Evolutionary conservation across 2,797 vertebrate species (phyloP), one percentile per base, ranked within the genome.

Genomic region (Manis pentadactyla): DNA sequence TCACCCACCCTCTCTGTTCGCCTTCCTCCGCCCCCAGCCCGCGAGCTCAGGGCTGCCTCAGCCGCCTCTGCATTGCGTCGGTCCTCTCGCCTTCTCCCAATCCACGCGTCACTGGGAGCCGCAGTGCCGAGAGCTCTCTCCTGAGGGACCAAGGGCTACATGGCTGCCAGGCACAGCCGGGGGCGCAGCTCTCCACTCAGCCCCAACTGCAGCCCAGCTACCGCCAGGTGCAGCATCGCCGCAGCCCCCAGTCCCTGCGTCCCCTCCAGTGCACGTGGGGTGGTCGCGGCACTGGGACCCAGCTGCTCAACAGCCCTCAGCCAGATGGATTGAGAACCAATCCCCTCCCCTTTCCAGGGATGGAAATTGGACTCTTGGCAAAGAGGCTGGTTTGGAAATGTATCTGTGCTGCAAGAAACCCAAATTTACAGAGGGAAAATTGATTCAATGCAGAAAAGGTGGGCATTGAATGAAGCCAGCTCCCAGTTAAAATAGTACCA

Each of bases 341-440:
- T 7, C 96, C 69, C 93, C 93, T 3, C 64, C 88, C 90, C 53
- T 53, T 68, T 66, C 61, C 93, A 9, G 18, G 18, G 34, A 84
- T 23, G 37, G 75, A 74, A 69, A 68, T 73, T 87, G 75, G 68
- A 63, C 73, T 59, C 92, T 63, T 82, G 68, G 93, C 96, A 88
- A 42, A 53, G 74, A 93, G 14, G 37, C 29, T 63, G 34, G 61
- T 59, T 78, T 98, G 81, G 94, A 98, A 97, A 93, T 51, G 83
- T 63, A 68, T 97, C 85, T n/a, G 75, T 87, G 95, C 97, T 95
- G 97, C 97, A 96, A 96, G 93, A 88, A 97, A 66, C 95, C 64
- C 94, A 66, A 79, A 87, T 78, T 97, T 97, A 0, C 74, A 0
- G 95, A 96, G 66, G 95, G 37, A 49, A 97, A 96, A 97, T 4